Evolutionary conservation across 2,888 invertebrate species (phyloP).

Genomic region (Tenthredo notha): DNA sequence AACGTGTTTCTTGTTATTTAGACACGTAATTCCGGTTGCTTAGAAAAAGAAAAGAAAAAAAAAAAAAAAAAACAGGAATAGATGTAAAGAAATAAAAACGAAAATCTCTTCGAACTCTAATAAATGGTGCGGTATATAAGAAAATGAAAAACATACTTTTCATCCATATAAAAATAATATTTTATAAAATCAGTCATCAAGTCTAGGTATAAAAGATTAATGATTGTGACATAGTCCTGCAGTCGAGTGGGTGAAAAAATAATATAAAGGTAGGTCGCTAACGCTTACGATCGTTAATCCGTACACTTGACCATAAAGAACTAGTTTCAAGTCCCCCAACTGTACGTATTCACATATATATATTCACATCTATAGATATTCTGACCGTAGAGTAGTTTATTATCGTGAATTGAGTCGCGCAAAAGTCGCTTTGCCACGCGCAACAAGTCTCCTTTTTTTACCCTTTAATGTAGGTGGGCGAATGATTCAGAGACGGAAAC

Average conservation of each 20-base stretch:
- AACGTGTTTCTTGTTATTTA: background rate
- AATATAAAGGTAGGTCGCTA: constrained; percentile 23
- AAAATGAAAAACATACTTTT: background rate
- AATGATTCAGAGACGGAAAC: constrained; percentile 20
- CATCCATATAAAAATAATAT: background rate
- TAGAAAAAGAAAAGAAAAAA: too few relatives aligned
- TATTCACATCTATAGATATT: too few relatives aligned
- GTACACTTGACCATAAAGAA: constrained; percentile 30
- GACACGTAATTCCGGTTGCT: background rate
- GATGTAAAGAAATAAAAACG: too few relatives aligned
- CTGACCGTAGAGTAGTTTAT: background rate
- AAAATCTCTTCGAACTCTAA: too few relatives aligned
- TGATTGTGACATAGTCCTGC: background rate
- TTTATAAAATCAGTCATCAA: background rate
- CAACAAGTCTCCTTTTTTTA: constrained; percentile 18
- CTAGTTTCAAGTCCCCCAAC: constrained; percentile 13
- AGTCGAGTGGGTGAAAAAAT: background rate
- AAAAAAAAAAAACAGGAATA: too few relatives aligned
- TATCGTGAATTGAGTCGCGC: constrained; percentile 16
- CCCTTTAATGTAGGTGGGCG: constrained; percentile 18
- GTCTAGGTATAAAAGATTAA: background rate
- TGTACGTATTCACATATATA: background rate
- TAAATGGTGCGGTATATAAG: too few relatives aligned
- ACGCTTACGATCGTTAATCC: constrained; percentile 19
- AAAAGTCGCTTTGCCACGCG: background rate